Percentiles rank a stretch among this genome's conserved stretches.
These are phyloP conservation scores for Clunio marinus DNA, from an alignment of 2,888 invertebrate species.

Conservation along the genomic window DNA sequence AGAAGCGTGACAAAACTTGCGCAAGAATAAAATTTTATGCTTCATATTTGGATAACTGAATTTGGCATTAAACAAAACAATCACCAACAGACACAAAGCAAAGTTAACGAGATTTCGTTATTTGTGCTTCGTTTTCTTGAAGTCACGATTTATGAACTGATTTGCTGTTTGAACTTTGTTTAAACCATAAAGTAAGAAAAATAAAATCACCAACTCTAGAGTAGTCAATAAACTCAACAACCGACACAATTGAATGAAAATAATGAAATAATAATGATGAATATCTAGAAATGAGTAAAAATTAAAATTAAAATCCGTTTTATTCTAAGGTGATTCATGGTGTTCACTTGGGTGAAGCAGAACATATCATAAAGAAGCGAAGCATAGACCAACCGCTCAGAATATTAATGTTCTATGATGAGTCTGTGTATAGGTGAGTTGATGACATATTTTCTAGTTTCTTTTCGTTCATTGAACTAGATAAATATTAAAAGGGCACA, in stretches of 20 bases:
- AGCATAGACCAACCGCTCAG: conserved; percentile 77
- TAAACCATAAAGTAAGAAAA: too few species aligned
- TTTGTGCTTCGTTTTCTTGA: background rate
- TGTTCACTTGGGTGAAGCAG: conserved; percentile 69
- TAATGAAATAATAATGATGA: background rate
- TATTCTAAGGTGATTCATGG: conserved; percentile 71
- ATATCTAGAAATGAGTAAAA: background rate
- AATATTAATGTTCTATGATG: conserved; percentile 80
- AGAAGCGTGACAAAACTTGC: conserved; percentile 21
- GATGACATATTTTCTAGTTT: too few species aligned
- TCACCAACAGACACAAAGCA: background rate
- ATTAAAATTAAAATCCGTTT: background rate
- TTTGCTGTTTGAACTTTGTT: conserved; percentile 15
- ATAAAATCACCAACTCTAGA: too few species aligned
- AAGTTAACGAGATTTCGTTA: conserved; percentile 18
- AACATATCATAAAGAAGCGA: conserved; percentile 70
- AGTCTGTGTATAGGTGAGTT: conserved; percentile 81
- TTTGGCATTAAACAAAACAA: conserved; percentile 23
- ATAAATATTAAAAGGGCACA: too few species aligned
- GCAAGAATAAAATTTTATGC: conserved; percentile 4
- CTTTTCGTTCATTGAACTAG: too few species aligned
- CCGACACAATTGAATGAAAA: background rate
- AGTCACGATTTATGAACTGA: conserved; percentile 36
- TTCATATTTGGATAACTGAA: conserved; percentile 12
- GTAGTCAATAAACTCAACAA: too few species aligned